Base-by-base conservation (phyloP, 1,140 invertebrate genomes). In the Geopemphigus sp. region DNA sequence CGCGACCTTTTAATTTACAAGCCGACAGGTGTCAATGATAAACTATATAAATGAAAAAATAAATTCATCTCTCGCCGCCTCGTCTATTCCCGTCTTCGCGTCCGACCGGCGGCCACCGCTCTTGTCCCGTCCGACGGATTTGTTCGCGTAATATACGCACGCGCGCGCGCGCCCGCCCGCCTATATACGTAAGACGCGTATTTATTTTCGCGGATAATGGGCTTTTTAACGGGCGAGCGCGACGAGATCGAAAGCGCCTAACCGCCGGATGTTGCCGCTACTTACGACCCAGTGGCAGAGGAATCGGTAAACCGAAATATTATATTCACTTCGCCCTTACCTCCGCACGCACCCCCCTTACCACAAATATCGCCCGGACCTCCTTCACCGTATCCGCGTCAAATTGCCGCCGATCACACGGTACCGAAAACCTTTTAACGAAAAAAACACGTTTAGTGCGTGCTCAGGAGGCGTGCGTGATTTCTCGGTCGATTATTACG, bases 21-120 rank as follows among this genome's bases (percentile, higher is more conserved):
- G 56, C 73, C 54, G 73, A 76, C 73, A 76, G 53, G 73, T 76
- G 73, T 76, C 56, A 59, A 76, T 26, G 32, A 24, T 56, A 74
- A 5, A n/a, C 15, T 59, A 19, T 17, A 68, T 19, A 24, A 50
- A 26, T 26, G 45, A 17, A 68, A 50, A 39, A 56, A 56, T 32
- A 56, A 72, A 29, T 32, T 26, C 4, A 4, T 6, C 26, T 72
- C 24, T 26, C n/a, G n/a, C n/a, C n/a, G n/a, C n/a, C n/a, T n/a
- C n/a, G n/a, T n/a, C n/a, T n/a, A n/a, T n/a, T n/a, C n/a, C n/a
- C n/a, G n/a, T n/a, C n/a, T n/a, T n/a, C n/a, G n/a, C n/a, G n/a
- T n/a, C n/a, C n/a, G n/a, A n/a, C n/a, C n/a, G n/a, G n/a, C 39
- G 39, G 39, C 39, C 39, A 45, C 39, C 47, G 47, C 1, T 50